Base-by-base conservation (phyloP, 1,140 invertebrate genomes). In the Ptiloglossa arizonensis region DNA sequence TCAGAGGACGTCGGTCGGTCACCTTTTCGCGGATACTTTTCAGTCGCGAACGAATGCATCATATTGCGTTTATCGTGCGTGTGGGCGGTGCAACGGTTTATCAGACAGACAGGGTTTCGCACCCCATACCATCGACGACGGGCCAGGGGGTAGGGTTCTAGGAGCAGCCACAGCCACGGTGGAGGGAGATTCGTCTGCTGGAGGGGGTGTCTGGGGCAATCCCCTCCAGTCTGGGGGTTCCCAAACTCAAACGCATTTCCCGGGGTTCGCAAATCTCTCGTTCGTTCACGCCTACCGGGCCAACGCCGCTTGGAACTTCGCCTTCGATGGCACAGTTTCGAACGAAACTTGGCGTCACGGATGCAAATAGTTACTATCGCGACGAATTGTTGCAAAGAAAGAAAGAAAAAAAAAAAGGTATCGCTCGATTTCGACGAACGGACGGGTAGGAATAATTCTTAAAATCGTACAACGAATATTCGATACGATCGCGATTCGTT, bases 131-230 rank as follows among this genome's bases (percentile, higher is more conserved):
- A 84, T 88, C 82, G 71, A 59, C 80, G 79, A 77, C n/a, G n/a
- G n/a, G n/a, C n/a, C n/a, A 79, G 41, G 22, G 83, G 85, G 79
- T 86, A 87, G 87, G 84, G 83, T 88, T 91, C 85, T 86, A 85
- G 86, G 91, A 88, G 86, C 83, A 82, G 64, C 79, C 69, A 80
- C 41, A 66, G 69, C 46, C 74, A 69, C 59, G 79, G 64, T 85
- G 85, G 88, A 87, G 87, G 87, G 88, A 86, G 88, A 86, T 57
- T 80, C 75, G 89, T 88, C 87, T 87, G 72, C 68, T 92, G 92
- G 92, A 92, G 89, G 92, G 92, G 91, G 91, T 92, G 92, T 93
- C 92, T 93, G 92, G 91, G 92, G 92, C 91, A 92, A 92, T 91
- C 91, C 91, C 91, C 90, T 90, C 91, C 88, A 90, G 89, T 90